Evolutionary conservation across 2,888 invertebrate genomes (phyloP), one percentile per base, ranked within the genome.

Genomic region (Nysson spinosus): DNA sequence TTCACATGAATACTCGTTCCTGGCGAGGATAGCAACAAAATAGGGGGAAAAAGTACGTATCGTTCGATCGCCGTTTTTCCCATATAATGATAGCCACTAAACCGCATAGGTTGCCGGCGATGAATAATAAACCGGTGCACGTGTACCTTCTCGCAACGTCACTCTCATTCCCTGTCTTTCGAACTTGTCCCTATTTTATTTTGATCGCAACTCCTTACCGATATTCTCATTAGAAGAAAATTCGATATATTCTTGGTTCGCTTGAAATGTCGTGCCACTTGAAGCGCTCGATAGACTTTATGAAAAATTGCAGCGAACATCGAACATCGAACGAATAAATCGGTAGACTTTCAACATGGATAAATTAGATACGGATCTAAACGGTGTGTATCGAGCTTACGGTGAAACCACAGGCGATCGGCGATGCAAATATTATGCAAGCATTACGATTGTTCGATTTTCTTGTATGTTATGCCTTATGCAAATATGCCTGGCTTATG

Each of bases 361-460:
- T 39, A 39, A n/a, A n/a, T n/a, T n/a, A n/a, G n/a, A 11, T 9
- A n/a, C n/a, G n/a, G 19, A 19, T 19, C 37, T 20, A n/a, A n/a
- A n/a, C 11, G 19, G 20, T 28, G 40, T 35, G 34, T 43, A 58
- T 52, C 51, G 26, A 24, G 4, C 11, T 20, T 6, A 16, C 28
- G 44, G 44, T n/a, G n/a, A 44, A 12, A 37, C 30, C 35, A 9
- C 30, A 24, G 37, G 16, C 49, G 56, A 56, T 56, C 62, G 39
- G 39, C 56, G 39, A 62, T 62, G 56, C 62, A 50, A 62, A 62
- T 62, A 44, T 62, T 62, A 62, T 56, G 62, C 56, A 50, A 62
- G 56, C 49, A 44, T 37, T 39, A 9, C 62, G 56, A 54, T 57
- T 50, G 56, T 56, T 56, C 62, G 62, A 62, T 62, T 50, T 17